These are phyloP conservation scores for Tetraneura akinire DNA, from an alignment of 1,140 invertebrate genomes.

Conservation along the genomic window DNA sequence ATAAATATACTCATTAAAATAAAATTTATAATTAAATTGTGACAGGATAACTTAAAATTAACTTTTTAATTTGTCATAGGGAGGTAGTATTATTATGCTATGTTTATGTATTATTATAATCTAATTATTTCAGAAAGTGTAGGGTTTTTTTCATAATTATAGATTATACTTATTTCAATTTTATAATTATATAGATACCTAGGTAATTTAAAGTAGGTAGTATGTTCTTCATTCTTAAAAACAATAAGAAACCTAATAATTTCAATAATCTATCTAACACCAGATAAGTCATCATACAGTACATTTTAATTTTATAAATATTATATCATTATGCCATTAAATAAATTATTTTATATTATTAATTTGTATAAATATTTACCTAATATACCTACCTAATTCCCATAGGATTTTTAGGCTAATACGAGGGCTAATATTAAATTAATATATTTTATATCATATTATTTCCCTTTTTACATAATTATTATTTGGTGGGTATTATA, in stretches of 20 bases:
- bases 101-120: too few species aligned
- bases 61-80: too few species aligned
- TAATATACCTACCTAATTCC: too few species aligned
- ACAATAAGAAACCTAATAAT: neutral
- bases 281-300: neutral
- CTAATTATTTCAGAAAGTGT: neutral
- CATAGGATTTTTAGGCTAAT: too few species aligned
- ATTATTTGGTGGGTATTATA: too few species aligned
- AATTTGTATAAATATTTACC: neutral
- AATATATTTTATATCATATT: too few species aligned
- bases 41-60: too few species aligned
- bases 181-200: neutral
- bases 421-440: too few species aligned
- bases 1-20: too few species aligned
- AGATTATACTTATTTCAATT: neutral
- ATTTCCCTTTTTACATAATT: too few species aligned
- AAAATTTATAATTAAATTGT: too few species aligned
- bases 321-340: neutral
- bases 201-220: neutral
- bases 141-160: constrained; percentile 11
- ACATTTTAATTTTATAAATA: neutral
- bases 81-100: too few species aligned
- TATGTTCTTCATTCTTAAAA: neutral
- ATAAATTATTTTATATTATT: neutral
- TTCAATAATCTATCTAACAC: constrained; percentile 1